A percentile compares a stretch with the other conserved stretches of the same genome.
phyloP scores from a whole-genome alignment of 1,140 invertebrate genomes.

The Dryas iulia region DNA sequence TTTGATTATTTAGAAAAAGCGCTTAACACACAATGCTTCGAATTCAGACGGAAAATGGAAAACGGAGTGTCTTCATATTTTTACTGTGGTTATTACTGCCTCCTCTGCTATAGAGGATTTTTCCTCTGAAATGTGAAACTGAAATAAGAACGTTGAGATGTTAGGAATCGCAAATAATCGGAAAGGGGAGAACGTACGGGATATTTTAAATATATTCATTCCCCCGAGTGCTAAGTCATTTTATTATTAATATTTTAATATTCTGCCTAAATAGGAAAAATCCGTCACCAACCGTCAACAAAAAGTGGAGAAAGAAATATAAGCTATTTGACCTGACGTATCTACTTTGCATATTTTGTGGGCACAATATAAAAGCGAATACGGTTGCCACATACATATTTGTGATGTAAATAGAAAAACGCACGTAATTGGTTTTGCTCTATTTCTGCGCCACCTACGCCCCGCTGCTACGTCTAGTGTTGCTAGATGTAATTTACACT shows the following conservation, averaged over 20 bases:
- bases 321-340: neutral
- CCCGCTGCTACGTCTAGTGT: neutral
- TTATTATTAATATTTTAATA: neutral
- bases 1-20: no score
- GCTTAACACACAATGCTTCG: no score
- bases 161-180: no score
- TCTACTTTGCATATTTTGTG: slow-evolving; percentile 10
- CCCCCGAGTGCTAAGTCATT: no score
- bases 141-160: no score
- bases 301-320: neutral
- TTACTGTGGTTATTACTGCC: no score
- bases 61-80: no score
- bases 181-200: no score
- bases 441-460: slow-evolving; percentile 9
- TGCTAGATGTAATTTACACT: neutral
- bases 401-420: slow-evolving; percentile 16
- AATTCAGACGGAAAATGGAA: no score
- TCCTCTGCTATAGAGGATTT: no score
- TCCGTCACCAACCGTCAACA: neutral
- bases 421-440: slow-evolving; percentile 19
- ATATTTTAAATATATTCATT: no score
- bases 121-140: no score
- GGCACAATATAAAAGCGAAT: slow-evolving; percentile 8
- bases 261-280: neutral
- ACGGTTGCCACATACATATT: slow-evolving; percentile 8